phyloP scores from a whole-genome alignment of 2,888 invertebrate species.

The Sialis lutaria region DNA sequence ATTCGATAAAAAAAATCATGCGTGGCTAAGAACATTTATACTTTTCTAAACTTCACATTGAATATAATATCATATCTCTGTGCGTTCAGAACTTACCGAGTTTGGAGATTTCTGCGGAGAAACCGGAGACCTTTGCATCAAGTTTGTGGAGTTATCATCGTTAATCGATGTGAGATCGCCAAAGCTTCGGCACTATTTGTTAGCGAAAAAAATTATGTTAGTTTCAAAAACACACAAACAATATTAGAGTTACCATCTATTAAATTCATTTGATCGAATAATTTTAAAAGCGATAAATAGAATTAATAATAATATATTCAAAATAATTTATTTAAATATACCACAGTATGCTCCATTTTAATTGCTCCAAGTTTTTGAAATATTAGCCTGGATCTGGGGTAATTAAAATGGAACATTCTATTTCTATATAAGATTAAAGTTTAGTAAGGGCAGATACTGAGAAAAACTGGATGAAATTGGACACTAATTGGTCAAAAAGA shows the following conservation, averaged over 20 bases:
- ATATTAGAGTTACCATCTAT: too few relatives aligned
- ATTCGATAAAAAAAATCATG: too few relatives aligned
- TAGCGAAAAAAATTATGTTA: not conserved
- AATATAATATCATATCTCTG: too few relatives aligned
- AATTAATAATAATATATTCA: not conserved
- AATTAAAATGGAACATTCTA: not conserved
- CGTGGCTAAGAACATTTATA: too few relatives aligned
- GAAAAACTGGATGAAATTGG: too few relatives aligned
- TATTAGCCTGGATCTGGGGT: not conserved
- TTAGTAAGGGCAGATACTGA: too few relatives aligned
- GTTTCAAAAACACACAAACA: too few relatives aligned
- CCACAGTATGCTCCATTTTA: too few relatives aligned
- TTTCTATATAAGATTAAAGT: too few relatives aligned
- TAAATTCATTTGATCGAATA: not conserved
- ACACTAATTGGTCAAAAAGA: too few relatives aligned
- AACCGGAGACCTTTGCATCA: not conserved
- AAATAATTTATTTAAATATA: too few relatives aligned
- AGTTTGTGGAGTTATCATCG: conserved; percentile 16
- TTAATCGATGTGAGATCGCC: conserved; percentile 38
- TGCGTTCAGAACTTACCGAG: conserved; percentile 1
- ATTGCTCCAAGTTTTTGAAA: not conserved
- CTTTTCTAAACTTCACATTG: too few relatives aligned
- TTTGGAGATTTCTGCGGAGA: not conserved
- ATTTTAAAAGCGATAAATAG: conserved; percentile 4
- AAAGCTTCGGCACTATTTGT: conserved; percentile 40